phyloP scores from a whole-genome alignment of 1,140 invertebrate genomes.

The Antheraea mylitta region DNA sequence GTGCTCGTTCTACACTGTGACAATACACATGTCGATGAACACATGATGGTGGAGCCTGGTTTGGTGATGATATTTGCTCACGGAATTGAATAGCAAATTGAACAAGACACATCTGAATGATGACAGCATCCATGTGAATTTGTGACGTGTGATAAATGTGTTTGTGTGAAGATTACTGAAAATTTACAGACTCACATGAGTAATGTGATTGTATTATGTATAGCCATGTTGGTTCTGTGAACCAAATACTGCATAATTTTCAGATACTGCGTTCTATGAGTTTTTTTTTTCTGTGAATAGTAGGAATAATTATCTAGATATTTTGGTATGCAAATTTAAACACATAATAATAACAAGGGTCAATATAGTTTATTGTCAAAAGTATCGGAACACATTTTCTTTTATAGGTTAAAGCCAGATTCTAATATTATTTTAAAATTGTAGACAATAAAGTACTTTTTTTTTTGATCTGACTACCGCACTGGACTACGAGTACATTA shows the following conservation, averaged over 20 bases:
- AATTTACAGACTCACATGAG: not conserved
- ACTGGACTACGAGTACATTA: no score
- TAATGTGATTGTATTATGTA: not conserved
- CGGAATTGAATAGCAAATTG: slow-evolving; percentile 88
- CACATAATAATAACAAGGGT: no score
- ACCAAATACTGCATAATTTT: not conserved
- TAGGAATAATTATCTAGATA: not conserved
- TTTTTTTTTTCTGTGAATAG: not conserved
- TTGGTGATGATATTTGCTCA: slow-evolving; percentile 99
- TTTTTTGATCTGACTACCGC: no score
- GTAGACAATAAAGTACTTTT: no score
- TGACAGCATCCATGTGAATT: not conserved
- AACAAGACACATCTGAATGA: not conserved
- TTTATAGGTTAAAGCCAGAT: no score
- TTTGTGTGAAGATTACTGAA: not conserved
- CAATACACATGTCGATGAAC: slow-evolving; percentile 95
- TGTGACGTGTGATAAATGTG: not conserved
- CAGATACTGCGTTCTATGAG: not conserved
- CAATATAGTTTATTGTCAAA: no score
- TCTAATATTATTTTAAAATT: no score
- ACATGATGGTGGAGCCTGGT: slow-evolving; percentile 98
- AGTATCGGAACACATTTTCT: no score
- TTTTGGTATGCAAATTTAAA: not conserved
- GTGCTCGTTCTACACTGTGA: slow-evolving; percentile 96
- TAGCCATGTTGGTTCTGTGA: not conserved